Conservation (phyloP, 1,140 invertebrate species). For the Vanessa tameamea region DNA sequence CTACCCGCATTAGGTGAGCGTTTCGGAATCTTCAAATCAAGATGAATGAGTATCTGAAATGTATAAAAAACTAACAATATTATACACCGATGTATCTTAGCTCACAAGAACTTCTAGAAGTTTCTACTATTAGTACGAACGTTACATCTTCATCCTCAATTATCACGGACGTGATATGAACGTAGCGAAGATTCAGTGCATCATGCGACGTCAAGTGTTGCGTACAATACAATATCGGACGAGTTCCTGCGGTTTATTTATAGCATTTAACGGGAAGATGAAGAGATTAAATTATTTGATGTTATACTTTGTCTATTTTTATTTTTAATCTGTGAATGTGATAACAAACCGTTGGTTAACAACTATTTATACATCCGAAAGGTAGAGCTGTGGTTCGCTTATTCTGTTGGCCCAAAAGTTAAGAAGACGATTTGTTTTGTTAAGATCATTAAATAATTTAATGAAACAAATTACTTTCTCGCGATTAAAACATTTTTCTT, state of each 20-base stretch:
- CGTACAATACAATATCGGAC: not conserved
- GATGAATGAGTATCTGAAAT: too few relatives aligned
- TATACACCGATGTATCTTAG: not conserved
- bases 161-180: not conserved
- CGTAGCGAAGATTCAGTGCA: not conserved
- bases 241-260: not conserved
- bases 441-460: too few relatives aligned
- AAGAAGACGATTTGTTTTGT: too few relatives aligned
- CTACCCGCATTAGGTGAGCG: too few relatives aligned
- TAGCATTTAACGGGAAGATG: not conserved
- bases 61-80: not conserved
- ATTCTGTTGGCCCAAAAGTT: too few relatives aligned
- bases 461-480: too few relatives aligned
- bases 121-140: not conserved
- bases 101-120: not conserved
- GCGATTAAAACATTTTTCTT: too few relatives aligned
- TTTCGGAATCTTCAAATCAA: too few relatives aligned
- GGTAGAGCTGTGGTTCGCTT: too few relatives aligned
- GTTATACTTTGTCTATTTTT: not conserved
- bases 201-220: not conserved
- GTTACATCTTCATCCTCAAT: slow-evolving; percentile 4
- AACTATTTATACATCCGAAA: too few relatives aligned
- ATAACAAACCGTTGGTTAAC: too few relatives aligned
- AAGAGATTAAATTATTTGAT: not conserved
- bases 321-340: not conserved